A percentile compares a stretch with the other conserved stretches of the same genome.
phyloP scores from a whole-genome alignment of 2,888 invertebrate genomes.

The Scelioninae gen. 1 region DNA sequence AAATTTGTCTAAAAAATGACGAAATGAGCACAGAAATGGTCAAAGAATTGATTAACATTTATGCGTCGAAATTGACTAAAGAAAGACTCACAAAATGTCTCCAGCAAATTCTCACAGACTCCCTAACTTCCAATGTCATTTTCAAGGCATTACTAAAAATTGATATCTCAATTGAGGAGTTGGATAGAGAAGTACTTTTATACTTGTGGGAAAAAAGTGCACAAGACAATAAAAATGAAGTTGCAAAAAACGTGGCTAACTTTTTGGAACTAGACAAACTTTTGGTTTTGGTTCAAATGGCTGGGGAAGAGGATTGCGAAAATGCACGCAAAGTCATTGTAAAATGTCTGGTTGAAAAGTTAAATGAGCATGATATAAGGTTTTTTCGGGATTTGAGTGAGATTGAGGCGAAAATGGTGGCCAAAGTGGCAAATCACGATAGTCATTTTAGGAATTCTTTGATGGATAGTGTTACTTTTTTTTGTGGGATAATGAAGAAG shows the following conservation, averaged over 20 bases:
- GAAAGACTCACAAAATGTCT: conserved; percentile 84
- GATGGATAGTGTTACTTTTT: conserved; percentile 84
- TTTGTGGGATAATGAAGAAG: conserved; percentile 84
- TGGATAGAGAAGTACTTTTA: conserved; percentile 78
- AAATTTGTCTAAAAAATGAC: conserved; percentile 82
- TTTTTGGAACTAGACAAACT: conserved; percentile 79
- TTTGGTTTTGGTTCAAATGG: conserved; percentile 80
- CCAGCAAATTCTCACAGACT: conserved; percentile 71
- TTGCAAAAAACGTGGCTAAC: conserved; percentile 77
- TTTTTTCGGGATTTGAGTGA: conserved; percentile 79
- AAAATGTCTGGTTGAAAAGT: conserved; percentile 71
- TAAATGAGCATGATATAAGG: conserved; percentile 73
- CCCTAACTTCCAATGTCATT: conserved; percentile 75
- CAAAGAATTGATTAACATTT: conserved; percentile 84
- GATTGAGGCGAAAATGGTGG: conserved; percentile 78
- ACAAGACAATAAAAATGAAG: conserved; percentile 76
- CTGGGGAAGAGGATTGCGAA: conserved; percentile 72
- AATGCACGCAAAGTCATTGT: conserved; percentile 74
- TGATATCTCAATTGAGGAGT: conserved; percentile 70
- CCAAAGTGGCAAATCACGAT: conserved; percentile 75
- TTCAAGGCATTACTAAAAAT: conserved; percentile 74
- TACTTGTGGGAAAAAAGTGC: conserved; percentile 78
- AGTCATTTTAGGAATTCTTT: conserved; percentile 82
- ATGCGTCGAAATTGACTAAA: conserved; percentile 82
- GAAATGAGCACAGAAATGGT: conserved; percentile 78